These are phyloP conservation scores for Xerus rutilus DNA, from an alignment of 2,797 vertebrate species.

Conservation along the genomic window DNA sequence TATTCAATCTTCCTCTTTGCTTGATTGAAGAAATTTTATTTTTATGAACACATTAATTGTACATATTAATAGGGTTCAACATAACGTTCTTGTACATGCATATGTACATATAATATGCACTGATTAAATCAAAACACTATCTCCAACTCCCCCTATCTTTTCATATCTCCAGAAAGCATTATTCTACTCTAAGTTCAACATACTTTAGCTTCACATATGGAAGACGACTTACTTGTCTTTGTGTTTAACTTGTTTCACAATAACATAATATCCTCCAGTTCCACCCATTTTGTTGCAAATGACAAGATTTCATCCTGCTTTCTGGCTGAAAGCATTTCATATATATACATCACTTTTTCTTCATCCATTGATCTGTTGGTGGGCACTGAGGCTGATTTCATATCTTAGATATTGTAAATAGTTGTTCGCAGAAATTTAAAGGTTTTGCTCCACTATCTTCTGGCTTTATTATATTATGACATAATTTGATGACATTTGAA, in stretches of 20 bases:
- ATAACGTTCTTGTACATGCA: no score
- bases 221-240: background rate
- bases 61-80: no score
- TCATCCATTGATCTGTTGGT: background rate
- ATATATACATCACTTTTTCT: background rate
- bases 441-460: background rate
- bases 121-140: background rate
- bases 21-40: background rate
- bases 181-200: no score
- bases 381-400: no score
- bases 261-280: background rate
- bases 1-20: background rate
- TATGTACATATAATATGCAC: no score
- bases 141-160: rapidly evolving
- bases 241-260: background rate
- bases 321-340: rapidly evolving
- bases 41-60: no score
- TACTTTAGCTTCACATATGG: background rate
- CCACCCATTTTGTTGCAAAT: background rate
- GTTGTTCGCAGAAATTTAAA: background rate
- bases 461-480: background rate
- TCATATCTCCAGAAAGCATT: background rate
- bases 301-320: background rate
- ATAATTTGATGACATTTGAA: background rate
- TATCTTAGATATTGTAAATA: background rate